phyloP scores from a whole-genome alignment of 2,888 invertebrate species.

The Calameuta pallipes region DNA sequence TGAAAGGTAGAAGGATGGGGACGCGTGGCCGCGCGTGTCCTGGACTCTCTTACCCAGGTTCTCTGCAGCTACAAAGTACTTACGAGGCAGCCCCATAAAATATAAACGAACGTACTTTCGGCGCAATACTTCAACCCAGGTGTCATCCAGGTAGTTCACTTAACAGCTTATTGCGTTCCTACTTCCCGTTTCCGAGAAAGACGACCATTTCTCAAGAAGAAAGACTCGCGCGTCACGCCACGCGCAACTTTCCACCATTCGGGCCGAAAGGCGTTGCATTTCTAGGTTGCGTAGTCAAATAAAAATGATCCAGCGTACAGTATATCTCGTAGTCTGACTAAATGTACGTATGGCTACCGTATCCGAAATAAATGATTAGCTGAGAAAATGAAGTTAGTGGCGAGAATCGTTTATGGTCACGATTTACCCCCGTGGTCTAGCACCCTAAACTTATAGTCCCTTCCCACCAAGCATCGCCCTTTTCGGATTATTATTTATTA shows the following conservation, averaged over 20 bases:
- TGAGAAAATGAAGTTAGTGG: constrained; percentile 42
- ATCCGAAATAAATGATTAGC: background rate
- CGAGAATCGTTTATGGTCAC: constrained; percentile 41
- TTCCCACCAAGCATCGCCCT: constrained; percentile 49
- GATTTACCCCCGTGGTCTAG: constrained; percentile 9
- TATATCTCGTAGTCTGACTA: background rate
- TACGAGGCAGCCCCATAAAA: constrained; percentile 29
- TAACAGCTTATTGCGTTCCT: constrained; percentile 8
- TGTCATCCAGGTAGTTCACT: constrained; percentile 29
- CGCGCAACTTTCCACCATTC: background rate
- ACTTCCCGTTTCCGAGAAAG: background rate
- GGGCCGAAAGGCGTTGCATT: background rate
- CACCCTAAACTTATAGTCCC: constrained; percentile 17
- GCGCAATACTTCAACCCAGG: constrained; percentile 25
- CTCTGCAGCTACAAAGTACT: background rate
- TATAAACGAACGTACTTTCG: constrained; percentile 33
- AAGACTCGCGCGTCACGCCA: background rate
- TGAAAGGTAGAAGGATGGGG: constrained; percentile 14
- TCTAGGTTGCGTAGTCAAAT: background rate
- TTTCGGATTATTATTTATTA: constrained; percentile 58
- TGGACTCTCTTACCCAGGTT: constrained; percentile 4
- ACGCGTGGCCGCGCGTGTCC: constrained; percentile 44
- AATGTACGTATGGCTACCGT: background rate
- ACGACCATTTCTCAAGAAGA: background rate
- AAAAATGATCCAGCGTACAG: too few species aligned